phyloP scores from a whole-genome alignment of 2,888 invertebrate genomes.

The Mesorhabditis belari region DNA sequence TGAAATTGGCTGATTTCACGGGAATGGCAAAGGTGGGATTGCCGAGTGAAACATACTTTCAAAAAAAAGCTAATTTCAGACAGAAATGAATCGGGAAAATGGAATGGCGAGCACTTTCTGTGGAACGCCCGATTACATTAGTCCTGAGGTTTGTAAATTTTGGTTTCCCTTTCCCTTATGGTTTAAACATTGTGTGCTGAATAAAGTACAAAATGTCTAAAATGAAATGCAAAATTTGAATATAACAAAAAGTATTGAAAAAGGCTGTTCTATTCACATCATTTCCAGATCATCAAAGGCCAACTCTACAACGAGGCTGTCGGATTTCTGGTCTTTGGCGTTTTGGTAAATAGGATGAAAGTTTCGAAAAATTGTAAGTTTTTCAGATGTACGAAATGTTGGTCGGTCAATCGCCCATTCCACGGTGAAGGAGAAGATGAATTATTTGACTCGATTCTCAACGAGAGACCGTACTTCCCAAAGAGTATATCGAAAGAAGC shows the following conservation, averaged over 20 bases:
- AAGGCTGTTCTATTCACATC: too few relatives aligned
- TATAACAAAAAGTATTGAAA: background rate
- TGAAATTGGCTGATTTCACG: conserved; percentile 87
- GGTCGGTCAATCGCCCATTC: conserved; percentile 94
- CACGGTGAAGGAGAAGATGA: conserved; percentile 93
- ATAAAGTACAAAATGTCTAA: background rate
- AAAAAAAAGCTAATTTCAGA: conserved; percentile 56
- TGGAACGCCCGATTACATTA: conserved; percentile 96
- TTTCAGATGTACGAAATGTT: conserved; percentile 94
- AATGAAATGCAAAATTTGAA: too few relatives aligned
- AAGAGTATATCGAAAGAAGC: conserved; percentile 79
- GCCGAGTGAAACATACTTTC: conserved; percentile 73
- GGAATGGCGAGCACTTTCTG: conserved; percentile 76
- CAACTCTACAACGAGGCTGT: conserved; percentile 93
- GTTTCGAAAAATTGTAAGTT: background rate
- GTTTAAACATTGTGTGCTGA: background rate
- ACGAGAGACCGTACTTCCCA: conserved; percentile 92
- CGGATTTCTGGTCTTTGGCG: conserved; percentile 96
- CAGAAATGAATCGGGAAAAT: conserved; percentile 87
- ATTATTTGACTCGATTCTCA: conserved; percentile 95
- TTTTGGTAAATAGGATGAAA: conserved; percentile 59
- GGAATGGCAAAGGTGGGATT: conserved; percentile 92
- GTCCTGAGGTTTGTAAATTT: conserved; percentile 73
- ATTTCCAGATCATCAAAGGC: conserved; percentile 78
- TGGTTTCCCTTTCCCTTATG: too few relatives aligned